Percentiles rank a stretch among this genome's conserved stretches.
These are phyloP conservation scores for Pelagia noctiluca DNA, from an alignment of 30 jellyfish, hydroid and myxozoan genomes.

Conservation along the genomic window DNA sequence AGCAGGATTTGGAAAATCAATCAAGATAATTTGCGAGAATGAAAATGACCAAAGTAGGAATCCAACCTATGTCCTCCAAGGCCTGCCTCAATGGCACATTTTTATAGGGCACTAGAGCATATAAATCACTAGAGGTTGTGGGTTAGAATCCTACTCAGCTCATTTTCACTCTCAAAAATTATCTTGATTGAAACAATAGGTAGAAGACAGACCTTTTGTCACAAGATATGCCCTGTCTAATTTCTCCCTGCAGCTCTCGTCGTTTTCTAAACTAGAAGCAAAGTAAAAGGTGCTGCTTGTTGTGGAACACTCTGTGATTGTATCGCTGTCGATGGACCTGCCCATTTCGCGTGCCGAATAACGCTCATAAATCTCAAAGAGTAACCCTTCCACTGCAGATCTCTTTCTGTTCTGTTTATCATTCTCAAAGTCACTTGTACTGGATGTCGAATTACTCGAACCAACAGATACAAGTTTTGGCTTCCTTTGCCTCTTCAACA, in stretches of 20 bases:
- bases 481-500: background rate
- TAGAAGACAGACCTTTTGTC: conserved; percentile 88
- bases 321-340: conserved; percentile 81
- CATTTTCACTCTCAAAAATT: too few relatives aligned
- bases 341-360: conserved; percentile 61
- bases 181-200: too few relatives aligned
- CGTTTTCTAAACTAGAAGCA: conserved; percentile 90
- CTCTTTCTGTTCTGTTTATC: conserved; percentile 53
- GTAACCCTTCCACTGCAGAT: conserved; percentile 94
- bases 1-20: too few relatives aligned
- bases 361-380: conserved; percentile 90
- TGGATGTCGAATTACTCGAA: conserved; percentile 64
- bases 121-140: too few relatives aligned
- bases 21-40: too few relatives aligned
- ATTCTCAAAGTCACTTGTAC: conserved; percentile 51
- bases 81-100: too few relatives aligned
- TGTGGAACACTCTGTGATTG: conserved; percentile 81
- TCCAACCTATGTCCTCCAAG: too few relatives aligned
- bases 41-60: too few relatives aligned
- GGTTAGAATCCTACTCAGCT: too few relatives aligned
- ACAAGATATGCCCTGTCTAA: conserved; percentile 78
- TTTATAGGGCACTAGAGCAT: too few relatives aligned
- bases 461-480: conserved; percentile 43
- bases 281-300: conserved; percentile 84
- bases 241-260: conserved; percentile 73